A percentile compares a stretch with the other conserved stretches of the same genome.
phyloP scores from a whole-genome alignment of 1,140 invertebrate species.

The Halesus radiatus region DNA sequence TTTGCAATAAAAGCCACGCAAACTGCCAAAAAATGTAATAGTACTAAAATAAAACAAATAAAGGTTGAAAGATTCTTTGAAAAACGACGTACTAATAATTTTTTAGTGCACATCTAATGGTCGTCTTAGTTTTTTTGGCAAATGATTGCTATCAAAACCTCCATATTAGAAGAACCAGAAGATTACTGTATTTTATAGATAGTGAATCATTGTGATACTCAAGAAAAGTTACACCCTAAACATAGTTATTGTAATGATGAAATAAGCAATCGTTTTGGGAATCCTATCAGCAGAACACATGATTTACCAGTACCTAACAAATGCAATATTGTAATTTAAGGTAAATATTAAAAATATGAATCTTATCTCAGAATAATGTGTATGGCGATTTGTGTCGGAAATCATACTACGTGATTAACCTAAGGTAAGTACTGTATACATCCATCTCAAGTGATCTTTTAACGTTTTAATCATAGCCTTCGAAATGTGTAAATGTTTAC shows the following conservation, averaged over 20 bases:
- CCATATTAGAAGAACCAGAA: too few species aligned
- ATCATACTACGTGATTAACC: not conserved
- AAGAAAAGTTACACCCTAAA: conserved; percentile 12
- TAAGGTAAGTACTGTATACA: too few species aligned
- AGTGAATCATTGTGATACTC: conserved; percentile 30
- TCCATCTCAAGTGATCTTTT: not conserved
- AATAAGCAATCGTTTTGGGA: not conserved
- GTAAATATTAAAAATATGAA: conserved; percentile 1
- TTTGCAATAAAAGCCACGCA: too few species aligned
- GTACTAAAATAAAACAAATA: too few species aligned
- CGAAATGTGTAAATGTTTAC: not conserved
- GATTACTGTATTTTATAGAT: too few species aligned
- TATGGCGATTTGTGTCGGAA: not conserved
- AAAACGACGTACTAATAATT: too few species aligned
- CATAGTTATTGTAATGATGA: conserved; percentile 24
- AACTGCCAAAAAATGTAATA: too few species aligned
- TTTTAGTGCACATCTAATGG: too few species aligned
- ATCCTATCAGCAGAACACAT: not conserved
- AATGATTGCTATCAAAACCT: too few species aligned
- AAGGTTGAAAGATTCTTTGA: too few species aligned
- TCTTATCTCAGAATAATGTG: conserved; percentile 1
- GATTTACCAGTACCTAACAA: conserved; percentile 1
- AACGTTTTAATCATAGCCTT: not conserved
- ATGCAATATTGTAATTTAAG: conserved; percentile 25
- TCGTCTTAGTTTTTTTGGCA: too few species aligned